Evolutionary conservation across 2,113 vertebrate genomes (phyloP), one percentile per base, ranked within the genome.

Genomic region (Terrapene triunguis): DNA sequence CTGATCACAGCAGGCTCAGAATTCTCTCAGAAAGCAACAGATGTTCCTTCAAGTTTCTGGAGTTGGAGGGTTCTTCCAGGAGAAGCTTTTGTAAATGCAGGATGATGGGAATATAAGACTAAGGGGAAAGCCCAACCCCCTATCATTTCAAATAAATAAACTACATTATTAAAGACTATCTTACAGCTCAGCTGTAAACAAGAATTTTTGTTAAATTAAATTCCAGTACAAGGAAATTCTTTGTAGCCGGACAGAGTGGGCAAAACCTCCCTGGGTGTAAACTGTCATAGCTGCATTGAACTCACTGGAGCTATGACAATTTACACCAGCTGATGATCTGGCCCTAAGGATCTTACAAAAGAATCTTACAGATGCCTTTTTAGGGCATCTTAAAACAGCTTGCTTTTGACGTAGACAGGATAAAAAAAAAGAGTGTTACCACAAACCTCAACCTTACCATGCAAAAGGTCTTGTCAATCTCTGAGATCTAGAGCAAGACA

Each of bases 271-370:
- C 47, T n/a, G 17, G 16, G 2, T 11, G 0, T 1, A 72, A 48
- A 21, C 2, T 76, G 2, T 7, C 82, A 6, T 2, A 0, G 0
- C 78, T 5, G 47, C 74, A 8, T 11, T 3, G 12, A 25, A 57
- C 42, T 6, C 59, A 3, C 17, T 19, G 1, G 3, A 2, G 1
- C 17, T 10, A 8, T 1, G n/a, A 62, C 48, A 10, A 44, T 44
- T 84, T 21, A 16, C 14, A 12, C 6, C 0, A 29, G 1, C 3
- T 11, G 57, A 13, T 50, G 16, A 65, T 4, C 32, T 35, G n/a
- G 24, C 54, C 27, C 2, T 0, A 16, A 2, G 13, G 25, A 27
- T 59, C 6, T 29, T 29, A 27, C 12, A 59, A 59, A 59, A 21
- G 27, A 59, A 59, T 59, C 11, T 29, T 6, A 59, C 13, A 29